These are phyloP conservation scores for Pseudococcus longispinus DNA, from an alignment of 2,888 invertebrate genomes.

Conservation along the genomic window DNA sequence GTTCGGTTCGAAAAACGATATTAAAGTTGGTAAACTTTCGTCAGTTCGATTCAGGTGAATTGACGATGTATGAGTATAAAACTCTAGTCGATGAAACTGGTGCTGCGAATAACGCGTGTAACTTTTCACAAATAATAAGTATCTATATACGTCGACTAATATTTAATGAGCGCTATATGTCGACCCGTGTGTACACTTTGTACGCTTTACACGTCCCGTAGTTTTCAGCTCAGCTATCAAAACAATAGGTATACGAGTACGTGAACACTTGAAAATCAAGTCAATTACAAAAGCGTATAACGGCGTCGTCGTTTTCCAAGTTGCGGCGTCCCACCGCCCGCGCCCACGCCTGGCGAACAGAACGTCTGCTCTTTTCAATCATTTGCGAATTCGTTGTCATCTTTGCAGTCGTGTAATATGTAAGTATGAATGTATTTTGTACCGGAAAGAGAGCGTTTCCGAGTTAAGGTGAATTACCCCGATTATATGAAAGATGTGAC, in stretches of 20 bases:
- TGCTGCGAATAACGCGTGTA: neutral
- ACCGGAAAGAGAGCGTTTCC: neutral
- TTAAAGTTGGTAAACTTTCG: slow-evolving; percentile 15
- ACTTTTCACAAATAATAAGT: slow-evolving; percentile 8
- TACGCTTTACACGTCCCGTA: slow-evolving; percentile 3
- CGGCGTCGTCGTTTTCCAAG: neutral
- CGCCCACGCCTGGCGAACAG: no score
- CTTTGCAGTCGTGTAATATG: neutral
- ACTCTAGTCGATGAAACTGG: slow-evolving; percentile 1
- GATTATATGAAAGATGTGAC: neutral
- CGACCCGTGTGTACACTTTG: slow-evolving; percentile 3
- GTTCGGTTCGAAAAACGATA: neutral
- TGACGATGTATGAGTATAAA: neutral
- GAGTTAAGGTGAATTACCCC: neutral
- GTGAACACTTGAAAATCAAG: slow-evolving; percentile 7
- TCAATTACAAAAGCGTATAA: neutral
- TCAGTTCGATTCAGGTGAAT: neutral
- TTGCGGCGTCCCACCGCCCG: no score
- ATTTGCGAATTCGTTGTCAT: neutral
- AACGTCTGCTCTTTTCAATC: neutral
- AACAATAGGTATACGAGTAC: slow-evolving; percentile 12
- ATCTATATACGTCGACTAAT: slow-evolving; percentile 2
- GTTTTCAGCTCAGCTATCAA: slow-evolving; percentile 6
- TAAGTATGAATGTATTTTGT: neutral
- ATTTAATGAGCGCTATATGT: slow-evolving; percentile 15